A percentile compares a stretch with the other conserved stretches of the same genome.
These are phyloP conservation scores for Archivesica marissinica DNA, from an alignment of 1,140 invertebrate species.

Conservation along the genomic window DNA sequence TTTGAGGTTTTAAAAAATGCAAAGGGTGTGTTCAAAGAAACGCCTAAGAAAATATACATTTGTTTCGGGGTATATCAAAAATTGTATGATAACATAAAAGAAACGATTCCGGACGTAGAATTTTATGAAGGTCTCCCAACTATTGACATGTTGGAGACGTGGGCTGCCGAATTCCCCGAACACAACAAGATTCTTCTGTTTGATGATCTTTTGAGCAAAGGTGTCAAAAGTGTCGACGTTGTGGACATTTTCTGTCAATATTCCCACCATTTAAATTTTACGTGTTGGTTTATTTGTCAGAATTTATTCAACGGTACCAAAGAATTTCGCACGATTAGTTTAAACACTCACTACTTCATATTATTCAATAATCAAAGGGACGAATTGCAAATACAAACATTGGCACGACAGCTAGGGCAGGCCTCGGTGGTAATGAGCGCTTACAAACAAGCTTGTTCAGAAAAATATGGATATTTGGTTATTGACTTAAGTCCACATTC, in stretches of 20 bases:
- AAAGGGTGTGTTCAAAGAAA: too few species aligned
- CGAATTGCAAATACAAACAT: slow-evolving; percentile 29
- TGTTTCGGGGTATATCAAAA: not conserved
- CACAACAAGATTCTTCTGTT: slow-evolving; percentile 13
- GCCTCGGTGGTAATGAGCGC: not conserved
- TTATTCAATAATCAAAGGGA: slow-evolving; percentile 50
- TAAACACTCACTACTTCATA: slow-evolving; percentile 59
- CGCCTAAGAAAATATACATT: too few species aligned
- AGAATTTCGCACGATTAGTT: slow-evolving; percentile 23
- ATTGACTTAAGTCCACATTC: slow-evolving; percentile 52
- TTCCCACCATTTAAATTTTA: not conserved
- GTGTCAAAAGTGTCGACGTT: not conserved
- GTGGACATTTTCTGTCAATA: slow-evolving; percentile 22
- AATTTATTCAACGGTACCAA: slow-evolving; percentile 38
- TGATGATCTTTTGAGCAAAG: slow-evolving; percentile 31
- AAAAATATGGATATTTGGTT: slow-evolving; percentile 30
- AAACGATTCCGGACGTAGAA: not conserved
- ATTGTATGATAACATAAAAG: slow-evolving; percentile 1
- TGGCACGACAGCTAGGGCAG: slow-evolving; percentile 3
- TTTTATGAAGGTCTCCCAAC: slow-evolving; percentile 8
- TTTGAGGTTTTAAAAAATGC: too few species aligned
- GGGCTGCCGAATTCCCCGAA: not conserved
- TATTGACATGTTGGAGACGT: not conserved
- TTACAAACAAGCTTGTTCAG: not conserved
- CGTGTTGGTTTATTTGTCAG: not conserved